These are phyloP conservation scores for Craseonycteris thonglongyai DNA, from an alignment of 2,113 vertebrate species.

Conservation along the genomic window DNA sequence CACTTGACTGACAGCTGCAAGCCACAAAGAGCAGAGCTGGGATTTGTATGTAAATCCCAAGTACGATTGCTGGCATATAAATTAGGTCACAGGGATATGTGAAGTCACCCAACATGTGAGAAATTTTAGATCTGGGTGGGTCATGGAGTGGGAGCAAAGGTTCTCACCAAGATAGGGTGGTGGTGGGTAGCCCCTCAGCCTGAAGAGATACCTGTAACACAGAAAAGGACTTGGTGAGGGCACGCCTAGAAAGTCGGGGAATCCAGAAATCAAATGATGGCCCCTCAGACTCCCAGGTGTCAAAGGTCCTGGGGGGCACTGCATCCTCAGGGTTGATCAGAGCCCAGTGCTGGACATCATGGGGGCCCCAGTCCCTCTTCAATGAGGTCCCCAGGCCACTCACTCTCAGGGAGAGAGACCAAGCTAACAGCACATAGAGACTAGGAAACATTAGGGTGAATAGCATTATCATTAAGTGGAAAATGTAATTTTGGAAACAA, in stretches of 20 bases:
- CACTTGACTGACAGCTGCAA: background rate
- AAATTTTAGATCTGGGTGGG: background rate
- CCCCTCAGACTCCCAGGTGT: conserved; percentile 66
- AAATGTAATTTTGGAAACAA: background rate
- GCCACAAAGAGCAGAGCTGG: background rate
- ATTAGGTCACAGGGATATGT: background rate
- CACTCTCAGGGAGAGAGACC: background rate
- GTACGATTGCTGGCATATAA: background rate
- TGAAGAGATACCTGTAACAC: conserved; percentile 6
- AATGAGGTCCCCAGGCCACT: background rate
- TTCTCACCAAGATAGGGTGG: background rate
- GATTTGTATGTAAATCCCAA: background rate
- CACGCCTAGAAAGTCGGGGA: fast-evolving
- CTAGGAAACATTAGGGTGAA: background rate
- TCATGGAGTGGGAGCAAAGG: background rate
- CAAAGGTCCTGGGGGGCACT: conserved; percentile 62
- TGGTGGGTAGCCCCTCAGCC: background rate
- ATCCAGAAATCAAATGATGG: background rate
- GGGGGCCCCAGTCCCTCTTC: background rate
- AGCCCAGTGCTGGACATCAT: conserved; percentile 76
- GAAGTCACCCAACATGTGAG: background rate
- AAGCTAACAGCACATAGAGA: background rate
- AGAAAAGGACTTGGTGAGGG: background rate
- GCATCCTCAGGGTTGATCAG: conserved; percentile 57
- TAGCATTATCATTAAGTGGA: background rate